Base-by-base conservation (phyloP, 2,888 invertebrate genomes). In the Bellardia bayeri region DNA sequence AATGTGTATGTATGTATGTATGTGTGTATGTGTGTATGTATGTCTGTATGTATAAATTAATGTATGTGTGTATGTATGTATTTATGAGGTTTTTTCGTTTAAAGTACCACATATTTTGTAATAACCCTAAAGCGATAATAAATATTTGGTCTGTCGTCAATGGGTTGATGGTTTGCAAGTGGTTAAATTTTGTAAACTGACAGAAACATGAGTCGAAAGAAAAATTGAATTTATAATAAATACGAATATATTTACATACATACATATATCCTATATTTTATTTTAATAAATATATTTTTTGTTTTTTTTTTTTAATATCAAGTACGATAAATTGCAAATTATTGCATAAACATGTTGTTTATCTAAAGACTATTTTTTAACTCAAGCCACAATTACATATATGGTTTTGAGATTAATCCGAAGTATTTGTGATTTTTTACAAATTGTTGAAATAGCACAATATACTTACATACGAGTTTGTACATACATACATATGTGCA, bases 101-200 rank as follows among this genome's bases (percentile, higher is more conserved):
- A 56, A 69, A 61, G 49, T 30, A 51, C 69, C 69, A 76, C 76
- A 76, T 71, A 76, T 76, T 83, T 76, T 76, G 69, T 76, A 71
- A 83, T 76, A 83, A 83, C 76, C 82, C 82, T 76, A 13, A 76
- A 76, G 82, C 82, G 69, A 76, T 56, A 76, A 69, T 82, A 83
- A 83, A 83, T 76, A 82, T 76, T 83, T 76, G 40, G 63, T 71
- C 45, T 83, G 63, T 76, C 82, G 63, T 76, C 76, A 83, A 83
- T 76, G 76, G 82, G 76, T 83, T 76, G 80, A 64, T 76, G 40
- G 63, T 76, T 49, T 63, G 16, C 40, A 71, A 71, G 37, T 23
- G 54, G 71, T 66, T 76, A 23, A 51, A 40, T 51, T 64, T 76
- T 49, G 42, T 6, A 63, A 51, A 51, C 37, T 64, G 63, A 76